Evolutionary conservation across 2,888 invertebrate species (phyloP).

Genomic region (Drosophila conformis): DNA sequence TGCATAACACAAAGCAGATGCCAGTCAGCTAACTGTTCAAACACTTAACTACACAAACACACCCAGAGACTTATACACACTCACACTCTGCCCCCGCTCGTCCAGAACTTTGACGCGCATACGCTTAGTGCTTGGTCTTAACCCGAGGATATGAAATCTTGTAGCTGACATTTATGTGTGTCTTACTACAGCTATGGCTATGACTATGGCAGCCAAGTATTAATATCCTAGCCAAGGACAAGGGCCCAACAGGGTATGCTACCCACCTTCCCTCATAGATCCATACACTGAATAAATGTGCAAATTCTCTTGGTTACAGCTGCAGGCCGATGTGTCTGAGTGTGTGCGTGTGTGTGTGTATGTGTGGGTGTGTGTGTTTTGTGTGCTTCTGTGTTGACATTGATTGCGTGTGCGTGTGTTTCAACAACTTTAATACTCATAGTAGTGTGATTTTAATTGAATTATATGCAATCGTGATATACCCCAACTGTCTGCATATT

Average conservation of each 20-base stretch:
- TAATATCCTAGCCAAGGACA: constrained; percentile 55
- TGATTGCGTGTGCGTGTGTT: constrained; percentile 61
- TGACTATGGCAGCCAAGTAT: constrained; percentile 42
- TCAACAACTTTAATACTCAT: constrained; percentile 66
- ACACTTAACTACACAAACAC: constrained; percentile 43
- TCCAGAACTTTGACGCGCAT: constrained; percentile 56
- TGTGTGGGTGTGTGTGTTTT: constrained; percentile 17
- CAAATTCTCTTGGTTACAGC: constrained; percentile 24
- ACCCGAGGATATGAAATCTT: constrained; percentile 72
- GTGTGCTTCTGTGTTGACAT: constrained; percentile 40
- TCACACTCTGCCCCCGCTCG: constrained; percentile 1
- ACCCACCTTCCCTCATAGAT: constrained; percentile 1
- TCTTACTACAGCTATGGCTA: constrained; percentile 42
- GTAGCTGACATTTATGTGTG: constrained; percentile 76
- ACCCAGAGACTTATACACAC: background rate
- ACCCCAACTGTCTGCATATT: constrained; percentile 1
- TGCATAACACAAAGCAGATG: constrained; percentile 8
- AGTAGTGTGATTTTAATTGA: constrained; percentile 79
- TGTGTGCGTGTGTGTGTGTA: constrained; percentile 8
- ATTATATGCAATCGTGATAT: constrained; percentile 66
- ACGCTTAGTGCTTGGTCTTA: constrained; percentile 66
- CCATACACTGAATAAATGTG: constrained; percentile 32
- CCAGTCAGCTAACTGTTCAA: constrained; percentile 28
- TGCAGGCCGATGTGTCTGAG: constrained; percentile 13
- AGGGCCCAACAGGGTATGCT: constrained; percentile 2